Percentiles rank a stretch among this genome's conserved stretches.
These are phyloP conservation scores for Eolophus roseicapilla DNA, from an alignment of 2,113 vertebrate species.

Conservation along the genomic window DNA sequence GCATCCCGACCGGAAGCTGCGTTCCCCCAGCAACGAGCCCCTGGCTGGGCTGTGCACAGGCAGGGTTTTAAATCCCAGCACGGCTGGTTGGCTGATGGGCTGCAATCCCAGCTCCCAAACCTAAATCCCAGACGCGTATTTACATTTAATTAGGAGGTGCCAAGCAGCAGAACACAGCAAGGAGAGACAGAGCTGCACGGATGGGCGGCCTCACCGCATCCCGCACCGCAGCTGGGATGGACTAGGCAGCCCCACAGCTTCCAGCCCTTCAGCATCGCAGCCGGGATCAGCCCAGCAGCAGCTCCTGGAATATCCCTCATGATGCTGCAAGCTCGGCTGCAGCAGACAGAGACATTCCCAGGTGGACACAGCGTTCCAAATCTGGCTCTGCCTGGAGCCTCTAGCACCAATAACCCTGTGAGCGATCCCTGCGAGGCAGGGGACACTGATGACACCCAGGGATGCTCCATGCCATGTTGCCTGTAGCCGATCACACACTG, in stretches of 20 bases:
- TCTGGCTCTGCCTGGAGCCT: neutral
- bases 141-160: constrained; percentile 68
- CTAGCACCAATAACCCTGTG: rapidly evolving
- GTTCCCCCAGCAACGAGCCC: constrained; percentile 57
- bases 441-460: neutral
- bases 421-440: neutral
- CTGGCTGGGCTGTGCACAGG: neutral
- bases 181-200: neutral
- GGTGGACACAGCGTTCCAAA: neutral
- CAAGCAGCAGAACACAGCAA: constrained; percentile 38
- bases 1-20: neutral
- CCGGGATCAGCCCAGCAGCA: neutral
- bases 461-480: neutral
- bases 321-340: neutral
- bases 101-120: constrained; percentile 44
- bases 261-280: rapidly evolving
- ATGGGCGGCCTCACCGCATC: neutral
- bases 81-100: constrained; percentile 58
- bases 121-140: constrained; percentile 66
- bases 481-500: rapidly evolving
- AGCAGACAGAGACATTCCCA: neutral
- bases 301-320: neutral
- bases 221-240: rapidly evolving
- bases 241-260: neutral
- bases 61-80: constrained; percentile 51